phyloP scores from a whole-genome alignment of 2,888 invertebrate species.

The Hoplodrina ambigua region DNA sequence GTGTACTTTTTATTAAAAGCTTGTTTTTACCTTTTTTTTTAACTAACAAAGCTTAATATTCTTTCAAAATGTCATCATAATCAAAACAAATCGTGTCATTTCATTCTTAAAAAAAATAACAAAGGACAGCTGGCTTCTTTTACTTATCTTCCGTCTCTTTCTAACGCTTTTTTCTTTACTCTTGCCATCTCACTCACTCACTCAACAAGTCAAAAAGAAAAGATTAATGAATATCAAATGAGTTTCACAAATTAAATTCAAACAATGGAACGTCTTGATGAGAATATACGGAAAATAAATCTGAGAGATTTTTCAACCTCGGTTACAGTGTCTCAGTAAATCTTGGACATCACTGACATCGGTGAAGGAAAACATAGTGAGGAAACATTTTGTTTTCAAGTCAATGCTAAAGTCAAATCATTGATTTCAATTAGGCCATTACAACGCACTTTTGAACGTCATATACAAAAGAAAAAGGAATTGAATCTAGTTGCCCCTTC shows the following conservation, averaged over 20 bases:
- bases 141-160: conserved; percentile 1
- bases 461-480: no score
- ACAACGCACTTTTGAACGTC: no score
- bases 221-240: conserved; percentile 75
- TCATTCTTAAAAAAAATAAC: background rate
- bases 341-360: no score
- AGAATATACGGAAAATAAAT: conserved; percentile 12
- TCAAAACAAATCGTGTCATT: conserved; percentile 37
- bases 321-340: no score
- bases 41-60: background rate
- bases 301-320: background rate
- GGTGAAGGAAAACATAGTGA: no score
- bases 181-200: conserved; percentile 15
- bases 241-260: conserved; percentile 75
- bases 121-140: background rate
- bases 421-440: no score
- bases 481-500: no score
- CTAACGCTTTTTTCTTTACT: background rate
- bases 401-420: no score
- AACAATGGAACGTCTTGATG: conserved; percentile 58
- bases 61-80: conserved; percentile 16
- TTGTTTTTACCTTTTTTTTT: background rate
- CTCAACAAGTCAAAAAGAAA: conserved; percentile 67
- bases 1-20: no score
- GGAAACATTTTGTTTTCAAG: no score